Evolutionary conservation across 2,888 invertebrate genomes (phyloP), one percentile per base, ranked within the genome.

Genomic region (Parnassius glacialis): DNA sequence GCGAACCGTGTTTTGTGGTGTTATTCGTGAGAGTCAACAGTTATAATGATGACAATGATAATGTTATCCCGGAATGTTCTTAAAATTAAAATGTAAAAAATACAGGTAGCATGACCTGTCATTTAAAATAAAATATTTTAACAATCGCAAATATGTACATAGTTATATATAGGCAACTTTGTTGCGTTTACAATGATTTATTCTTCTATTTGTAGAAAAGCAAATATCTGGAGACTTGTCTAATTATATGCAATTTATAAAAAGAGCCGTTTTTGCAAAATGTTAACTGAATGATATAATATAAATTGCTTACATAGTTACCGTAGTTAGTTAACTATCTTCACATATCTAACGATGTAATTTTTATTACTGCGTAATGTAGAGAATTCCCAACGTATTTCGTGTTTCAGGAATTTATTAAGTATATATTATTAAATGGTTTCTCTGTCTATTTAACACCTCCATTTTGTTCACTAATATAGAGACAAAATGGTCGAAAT

Each of bases 251-350:
- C 20, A 42, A 50, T n/a, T 10, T 20, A 25, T 12, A 9, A 42
- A 42, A 16, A 42, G n/a, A 11, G 12, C 9, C 44, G 9, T 45
- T n/a, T 45, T 12, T 11, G n/a, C 45, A 45, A 7, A 45, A 45
- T 45, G 45, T 45, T 12, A 45, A 11, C 11, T 45, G 45, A 45
- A 45, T 5, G 1, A 5, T 2, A n/a, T n/a, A 11, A 16, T 45
- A 45, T 52, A 20, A 54, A 56, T 45, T 48, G 41, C 34, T 25
- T 47, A 53, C 42, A 25, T 57, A 16, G 52, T 57, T 61, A 61
- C 34, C 52, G n/a, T n/a, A n/a, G n/a, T n/a, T n/a, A n/a, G n/a
- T n/a, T n/a, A 56, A 57, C 25, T 45, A 45, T 45, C 3, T 1
- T 45, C 45, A 45, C 45, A n/a, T n/a, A 45, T 11, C 45, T 45